Base-by-base conservation (phyloP, 2,888 invertebrate genomes). In the Philhelius pedissequus region DNA sequence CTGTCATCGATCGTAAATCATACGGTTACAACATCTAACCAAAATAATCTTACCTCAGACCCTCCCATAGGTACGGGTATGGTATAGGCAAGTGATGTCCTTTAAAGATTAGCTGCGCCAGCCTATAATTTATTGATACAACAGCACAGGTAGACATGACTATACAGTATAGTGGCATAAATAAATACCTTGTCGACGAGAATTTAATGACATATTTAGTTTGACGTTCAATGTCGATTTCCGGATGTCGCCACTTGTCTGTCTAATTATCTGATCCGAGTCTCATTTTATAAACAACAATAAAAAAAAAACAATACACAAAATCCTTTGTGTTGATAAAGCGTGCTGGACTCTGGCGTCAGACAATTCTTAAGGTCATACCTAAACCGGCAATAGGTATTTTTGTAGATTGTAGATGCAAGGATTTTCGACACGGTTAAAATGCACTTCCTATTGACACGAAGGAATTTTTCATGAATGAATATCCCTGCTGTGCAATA, bases 401-500 rank as follows among this genome's bases (percentile, higher is more conserved):
- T n/a, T 40, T 70, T 60, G 45, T 18, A 60, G 68, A 77, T 76
- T 71, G 43, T 50, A 76, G 60, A n/a, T n/a, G 73, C 77, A 45
- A 56, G 48, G 68, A 62, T 20, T 62, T 78, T 48, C 13, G 48
- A 35, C 15, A 38, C 40, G 30, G 40, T 30, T 27, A 25, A 35
- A 70, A 64, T 64, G 70, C 70, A 56, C 48, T 62, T 70, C 56
- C 58, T 79, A 22, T 38, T 32, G 73, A 38, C 38, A 11, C 22
- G 25, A 15, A 50, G 70, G 56, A 32, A 56, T 25, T 27, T 77
- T 75, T 81, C 68, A 87, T 88, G 88, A 88, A 88, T 88, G 88
- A 88, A 88, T 78, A 82, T 84, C 82, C 87, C 87, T 48, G 88
- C 87, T 88, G 87, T 50, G 87, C 71, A 52, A 48, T 75, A 87